These are phyloP conservation scores for Nomia melanderi DNA, from an alignment of 1,140 invertebrate genomes.

Conservation along the genomic window DNA sequence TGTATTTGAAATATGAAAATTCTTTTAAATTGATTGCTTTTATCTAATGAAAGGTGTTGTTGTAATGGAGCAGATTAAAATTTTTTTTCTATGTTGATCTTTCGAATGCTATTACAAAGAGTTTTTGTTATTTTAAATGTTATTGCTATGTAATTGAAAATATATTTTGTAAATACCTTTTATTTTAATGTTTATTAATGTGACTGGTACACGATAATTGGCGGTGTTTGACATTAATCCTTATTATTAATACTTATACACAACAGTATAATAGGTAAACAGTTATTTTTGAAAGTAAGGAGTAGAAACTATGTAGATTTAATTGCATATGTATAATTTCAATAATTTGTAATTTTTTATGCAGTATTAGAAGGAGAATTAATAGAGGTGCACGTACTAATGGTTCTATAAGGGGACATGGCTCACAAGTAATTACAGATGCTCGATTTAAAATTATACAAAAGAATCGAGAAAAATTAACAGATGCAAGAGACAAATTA, in stretches of 20 bases:
- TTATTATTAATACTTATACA: neutral
- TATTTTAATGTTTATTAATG: neutral
- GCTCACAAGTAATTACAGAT: conserved; percentile 79
- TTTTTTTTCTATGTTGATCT: neutral
- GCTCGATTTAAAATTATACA: conserved; percentile 87
- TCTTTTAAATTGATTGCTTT: neutral
- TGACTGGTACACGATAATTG: neutral
- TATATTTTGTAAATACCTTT: neutral
- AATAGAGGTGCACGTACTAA: conserved; percentile 64
- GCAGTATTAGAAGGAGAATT: conserved; percentile 51
- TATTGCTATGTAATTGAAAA: neutral
- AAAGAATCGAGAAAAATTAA: conserved; percentile 85
- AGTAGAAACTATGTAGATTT: neutral
- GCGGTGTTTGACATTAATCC: neutral
- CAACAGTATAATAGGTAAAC: neutral
- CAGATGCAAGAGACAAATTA: conserved; percentile 87
- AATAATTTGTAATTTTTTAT: neutral
- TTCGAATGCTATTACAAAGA: neutral
- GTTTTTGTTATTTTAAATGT: neutral
- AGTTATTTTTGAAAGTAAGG: neutral
- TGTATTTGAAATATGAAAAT: neutral
- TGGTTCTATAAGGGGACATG: conserved; percentile 55
- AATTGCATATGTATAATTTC: neutral
- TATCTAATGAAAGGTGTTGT: neutral
- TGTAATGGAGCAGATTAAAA: neutral